Evolutionary conservation across 1,140 invertebrate species (phyloP), one percentile per base, ranked within the genome.

Genomic region (Plectrocnemia conspersa): DNA sequence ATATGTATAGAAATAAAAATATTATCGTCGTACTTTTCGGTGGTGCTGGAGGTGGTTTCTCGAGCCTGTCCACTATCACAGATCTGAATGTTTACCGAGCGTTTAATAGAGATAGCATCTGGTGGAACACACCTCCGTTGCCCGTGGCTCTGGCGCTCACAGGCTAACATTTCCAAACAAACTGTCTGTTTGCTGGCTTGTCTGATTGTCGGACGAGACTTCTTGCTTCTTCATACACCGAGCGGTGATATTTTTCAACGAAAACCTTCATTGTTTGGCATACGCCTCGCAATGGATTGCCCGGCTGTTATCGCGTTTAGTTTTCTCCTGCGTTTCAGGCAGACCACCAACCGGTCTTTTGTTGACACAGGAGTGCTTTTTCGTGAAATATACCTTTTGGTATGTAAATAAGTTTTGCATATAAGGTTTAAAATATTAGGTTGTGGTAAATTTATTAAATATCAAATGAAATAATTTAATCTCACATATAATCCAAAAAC

Each of bases 1-100:
- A n/a, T n/a, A n/a, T n/a, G n/a, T n/a, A n/a, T n/a, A n/a, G n/a
- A n/a, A n/a, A n/a, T n/a, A n/a, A n/a, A n/a, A n/a, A n/a, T n/a
- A n/a, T n/a, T n/a, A n/a, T 13, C 32, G 32, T 35, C 32, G 32
- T 35, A 35, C n/a, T 15, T 35, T 35, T 35, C 32, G 32, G 38
- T 19, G 16, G 18, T 21, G 10, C 5, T 16, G 11, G 45, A 48
- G n/a, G n/a, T n/a, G n/a, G n/a, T n/a, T n/a, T n/a, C n/a, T n/a
- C n/a, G n/a, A n/a, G n/a, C n/a, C n/a, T n/a, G n/a, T n/a, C 19
- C n/a, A 24, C 16, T 58, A 58, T 58, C 56, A 25, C 18, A 35
- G 18, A 58, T 58, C 56, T 23, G 23, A 58, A 58, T 58, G 56
- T 58, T 58, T 54, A 58, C 56, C 52, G 33, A 58, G 32, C 56